phyloP scores from a whole-genome alignment of 2,113 vertebrate genomes.

The Phrynocephalus versicolor region DNA sequence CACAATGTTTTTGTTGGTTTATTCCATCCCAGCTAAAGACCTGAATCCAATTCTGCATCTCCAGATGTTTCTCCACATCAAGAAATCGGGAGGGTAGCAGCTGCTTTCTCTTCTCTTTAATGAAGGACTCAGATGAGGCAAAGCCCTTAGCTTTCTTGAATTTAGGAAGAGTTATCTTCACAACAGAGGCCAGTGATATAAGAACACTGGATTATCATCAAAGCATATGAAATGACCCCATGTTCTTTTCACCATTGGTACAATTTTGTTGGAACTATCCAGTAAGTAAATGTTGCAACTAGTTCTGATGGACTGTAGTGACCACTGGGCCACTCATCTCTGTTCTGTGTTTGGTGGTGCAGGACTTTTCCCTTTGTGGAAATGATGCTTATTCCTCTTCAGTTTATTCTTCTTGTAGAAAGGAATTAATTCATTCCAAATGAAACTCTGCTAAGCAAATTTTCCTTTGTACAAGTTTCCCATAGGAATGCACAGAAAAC shows the following conservation, averaged over 20 bases:
- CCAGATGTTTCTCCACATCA: rapidly evolving
- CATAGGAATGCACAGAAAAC: too few species aligned
- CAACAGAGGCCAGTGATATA: neutral
- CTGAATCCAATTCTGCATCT: rapidly evolving
- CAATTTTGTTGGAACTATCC: neutral
- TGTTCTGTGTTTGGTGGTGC: too few species aligned
- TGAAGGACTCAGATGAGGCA: rapidly evolving
- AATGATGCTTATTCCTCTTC: neutral
- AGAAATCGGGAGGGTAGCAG: neutral
- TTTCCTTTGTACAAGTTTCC: too few species aligned
- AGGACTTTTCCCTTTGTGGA: too few species aligned
- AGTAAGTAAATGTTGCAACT: too few species aligned
- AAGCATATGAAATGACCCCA: too few species aligned
- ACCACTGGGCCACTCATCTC: too few species aligned
- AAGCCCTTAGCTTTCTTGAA: neutral
- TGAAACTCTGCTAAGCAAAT: too few species aligned
- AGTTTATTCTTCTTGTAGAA: too few species aligned
- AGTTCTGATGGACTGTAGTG: too few species aligned
- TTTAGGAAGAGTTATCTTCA: neutral
- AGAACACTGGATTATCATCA: neutral
- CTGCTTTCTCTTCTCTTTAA: rapidly evolving
- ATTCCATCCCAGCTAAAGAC: rapidly evolving
- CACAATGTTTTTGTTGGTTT: slow-evolving; percentile 12
- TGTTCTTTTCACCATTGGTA: neutral
- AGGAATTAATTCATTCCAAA: too few species aligned